Evolutionary conservation across 2,113 vertebrate species (phyloP).

Genomic region (Atherinomorus stipes): DNA sequence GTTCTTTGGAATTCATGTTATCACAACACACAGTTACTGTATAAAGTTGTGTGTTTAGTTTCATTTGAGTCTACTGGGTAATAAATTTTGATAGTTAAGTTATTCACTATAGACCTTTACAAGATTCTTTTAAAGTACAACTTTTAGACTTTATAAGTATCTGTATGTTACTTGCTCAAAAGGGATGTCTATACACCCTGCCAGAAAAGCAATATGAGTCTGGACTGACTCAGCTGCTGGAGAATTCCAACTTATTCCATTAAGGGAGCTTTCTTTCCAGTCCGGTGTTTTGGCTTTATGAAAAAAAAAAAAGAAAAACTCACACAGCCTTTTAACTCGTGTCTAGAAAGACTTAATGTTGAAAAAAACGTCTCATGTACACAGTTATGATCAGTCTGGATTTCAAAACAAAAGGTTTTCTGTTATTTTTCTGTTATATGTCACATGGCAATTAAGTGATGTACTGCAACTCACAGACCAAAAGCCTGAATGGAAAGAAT

Average conservation of each 20-base stretch:
- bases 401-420: constrained; percentile 10
- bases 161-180: constrained; percentile 19
- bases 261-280: constrained; percentile 55
- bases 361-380: constrained; percentile 27
- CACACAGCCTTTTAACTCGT: constrained; percentile 29
- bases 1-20: constrained; percentile 15
- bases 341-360: constrained; percentile 25
- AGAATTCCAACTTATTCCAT: constrained; percentile 72
- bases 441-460: constrained; percentile 31
- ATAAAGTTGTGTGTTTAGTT: constrained; percentile 16
- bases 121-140: constrained; percentile 25
- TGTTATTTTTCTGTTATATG: constrained; percentile 18
- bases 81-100: constrained; percentile 30
- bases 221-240: constrained; percentile 67
- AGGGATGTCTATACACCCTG: constrained; percentile 35
- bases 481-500: constrained; percentile 48
- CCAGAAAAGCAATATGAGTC: constrained; percentile 68
- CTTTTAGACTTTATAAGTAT: constrained; percentile 16
- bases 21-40: constrained; percentile 28
- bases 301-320: too few relatives aligned
- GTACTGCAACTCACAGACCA: constrained; percentile 11
- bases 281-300: constrained; percentile 45
- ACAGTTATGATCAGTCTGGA: not conserved
- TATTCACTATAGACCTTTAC: constrained; percentile 30
- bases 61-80: constrained; percentile 20